Base-by-base conservation (phyloP, 2,113 vertebrate species). In the Pseudorasbora parva region DNA sequence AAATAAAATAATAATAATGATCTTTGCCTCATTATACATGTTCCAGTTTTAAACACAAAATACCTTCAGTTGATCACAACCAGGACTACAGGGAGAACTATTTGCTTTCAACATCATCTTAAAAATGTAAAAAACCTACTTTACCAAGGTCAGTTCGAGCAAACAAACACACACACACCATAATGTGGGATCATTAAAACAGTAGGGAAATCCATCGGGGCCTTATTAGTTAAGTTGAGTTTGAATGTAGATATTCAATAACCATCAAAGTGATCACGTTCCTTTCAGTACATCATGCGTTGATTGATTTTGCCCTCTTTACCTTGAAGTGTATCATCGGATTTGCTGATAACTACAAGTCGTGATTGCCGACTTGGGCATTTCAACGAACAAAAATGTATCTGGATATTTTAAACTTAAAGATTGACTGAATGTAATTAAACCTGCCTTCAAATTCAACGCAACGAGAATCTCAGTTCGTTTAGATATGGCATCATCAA, bases 171-270 rank as follows among this genome's bases (percentile, higher is more conserved):
- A 62, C 33, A 14, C 30, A 17, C 51, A 82, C 51, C 51, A 11
- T 59, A 60, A 69, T 62, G 2, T 76, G 81, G 81, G 81, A 77
- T 75, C 80, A 82, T 85, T 64, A 37, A 45, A 79, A 79, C 54
- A 8, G 54, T 62, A 19, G 76, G 64, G 62, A 78, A 78, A 75
- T 73, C 71, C 78, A 82, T 71, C 41, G 45, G 17, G 54, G 81
- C 51, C 54, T 84, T 81, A 84, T 88, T 86, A 83, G 76, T 84
- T 83, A 56, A 72, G 75, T 82, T 82, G 57, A 81, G 60, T 83
- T 83, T 27, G 69, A 81, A 82, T 83, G 30, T 56, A 78, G 47
- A 83, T 47, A 49, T 59, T 81, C 45, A 83, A 85, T 81, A 80
- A 82, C 79, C 30, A 79, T 82, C 47, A 45, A 21, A 84, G 69